Evolutionary conservation across 1,140 invertebrate species (phyloP), one percentile per base, ranked within the genome.

Genomic region (Agrilus planipennis): DNA sequence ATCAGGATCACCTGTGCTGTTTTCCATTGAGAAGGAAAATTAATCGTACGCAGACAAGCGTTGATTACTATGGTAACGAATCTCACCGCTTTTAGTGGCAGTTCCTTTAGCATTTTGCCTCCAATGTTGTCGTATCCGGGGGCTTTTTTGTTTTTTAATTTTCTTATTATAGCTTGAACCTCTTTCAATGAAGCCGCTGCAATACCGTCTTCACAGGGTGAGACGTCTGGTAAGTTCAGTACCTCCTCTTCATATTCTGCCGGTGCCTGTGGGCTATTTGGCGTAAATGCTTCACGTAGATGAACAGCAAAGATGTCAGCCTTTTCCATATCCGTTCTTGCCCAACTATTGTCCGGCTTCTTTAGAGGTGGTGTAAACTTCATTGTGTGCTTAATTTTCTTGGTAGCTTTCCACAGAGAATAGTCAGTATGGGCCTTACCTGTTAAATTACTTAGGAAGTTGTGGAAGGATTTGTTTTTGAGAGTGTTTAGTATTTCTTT

Each of bases 1-100:
- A 60, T 43, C 12, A 27, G 23, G 7, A 27, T 27, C 7, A 27
- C 12, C 12, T 27, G 7, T 27, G 23, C 23, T 27, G 12, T 12
- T 27, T 27, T 27, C 23, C 23, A 27, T 27, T 7, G 12, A 9
- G 12, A 9, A 7, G 23, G 23, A 12, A 27, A 27, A 12, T 27
- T 9, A 9, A 9, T 12, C 12, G 12, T 7, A 9, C 23, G 23
- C 12, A 27, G 23, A 9, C 7, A 7, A 9, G 23, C 23, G 12
- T 27, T 27, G 12, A 27, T 9, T 27, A 27, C 7, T 12, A 12
- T 12, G 12, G 23, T 27, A 12, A 27, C 12, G 7, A 12, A 9
- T 27, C 12, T 27, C 7, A 27, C 23, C 7, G 12, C 12, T 7
- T 27, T 27, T 27, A 9, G 7, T 27, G 23, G 23, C 12, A 27